Evolutionary conservation across 2,797 vertebrate genomes (phyloP).

Genomic region (Phataginus tricuspis): DNA sequence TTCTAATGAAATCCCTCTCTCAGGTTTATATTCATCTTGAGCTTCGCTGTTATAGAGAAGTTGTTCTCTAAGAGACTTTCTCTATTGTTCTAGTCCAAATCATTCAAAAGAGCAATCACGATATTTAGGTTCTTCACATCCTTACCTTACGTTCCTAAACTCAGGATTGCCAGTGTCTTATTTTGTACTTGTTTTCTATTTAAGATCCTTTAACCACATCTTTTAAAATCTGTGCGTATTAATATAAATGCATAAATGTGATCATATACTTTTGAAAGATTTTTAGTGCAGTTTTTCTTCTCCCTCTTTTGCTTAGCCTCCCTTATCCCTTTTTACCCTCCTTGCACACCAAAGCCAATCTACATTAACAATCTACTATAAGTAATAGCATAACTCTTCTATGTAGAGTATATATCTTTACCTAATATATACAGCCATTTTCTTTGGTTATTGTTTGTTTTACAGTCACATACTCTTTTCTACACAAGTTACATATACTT

Average conservation of each 20-base stretch:
- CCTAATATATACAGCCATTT: not conserved
- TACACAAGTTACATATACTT: not conserved
- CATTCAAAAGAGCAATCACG: not conserved
- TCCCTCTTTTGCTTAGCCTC: not conserved
- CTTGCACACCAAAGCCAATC: not conserved
- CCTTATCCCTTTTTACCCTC: not conserved
- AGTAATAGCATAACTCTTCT: not conserved
- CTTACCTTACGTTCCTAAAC: not conserved
- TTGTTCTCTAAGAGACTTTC: not conserved
- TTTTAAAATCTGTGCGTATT: not conserved
- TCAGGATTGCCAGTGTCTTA: not conserved
- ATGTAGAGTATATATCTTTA: not conserved
- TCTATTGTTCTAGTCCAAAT: not conserved
- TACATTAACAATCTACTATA: not conserved
- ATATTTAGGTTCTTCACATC: not conserved
- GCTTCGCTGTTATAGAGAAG: too few species aligned
- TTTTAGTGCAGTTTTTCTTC: not conserved
- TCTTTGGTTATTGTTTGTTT: not conserved
- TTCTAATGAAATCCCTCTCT: not conserved
- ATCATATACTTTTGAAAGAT: not conserved
- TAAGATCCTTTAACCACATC: not conserved
- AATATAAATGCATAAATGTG: not conserved
- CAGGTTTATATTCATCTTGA: not conserved
- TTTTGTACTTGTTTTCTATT: not conserved
- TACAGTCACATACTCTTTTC: not conserved